phyloP scores from a whole-genome alignment of 2,888 invertebrate genomes.

The Leucania comma region DNA sequence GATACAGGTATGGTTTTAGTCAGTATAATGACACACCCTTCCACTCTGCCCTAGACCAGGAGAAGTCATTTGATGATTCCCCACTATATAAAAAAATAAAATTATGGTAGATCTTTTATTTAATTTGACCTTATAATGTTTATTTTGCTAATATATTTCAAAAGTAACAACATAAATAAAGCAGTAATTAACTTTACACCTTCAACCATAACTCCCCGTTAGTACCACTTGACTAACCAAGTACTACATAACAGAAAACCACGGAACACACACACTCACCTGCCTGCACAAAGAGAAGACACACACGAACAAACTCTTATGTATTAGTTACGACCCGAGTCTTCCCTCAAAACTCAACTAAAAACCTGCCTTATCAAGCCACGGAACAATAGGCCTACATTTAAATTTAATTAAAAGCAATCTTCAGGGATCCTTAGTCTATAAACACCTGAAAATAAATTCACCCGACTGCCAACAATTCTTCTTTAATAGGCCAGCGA shows the following conservation, averaged over 20 bases:
- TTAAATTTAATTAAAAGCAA: slow-evolving; percentile 80
- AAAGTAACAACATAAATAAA: slow-evolving; percentile 25
- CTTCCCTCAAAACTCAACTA: slow-evolving; percentile 56
- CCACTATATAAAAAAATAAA: no score
- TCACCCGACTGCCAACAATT: slow-evolving; percentile 77
- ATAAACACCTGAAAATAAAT: slow-evolving; percentile 78
- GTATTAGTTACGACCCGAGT: slow-evolving; percentile 48
- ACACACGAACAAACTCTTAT: slow-evolving; percentile 25
- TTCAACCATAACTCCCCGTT: slow-evolving; percentile 44
- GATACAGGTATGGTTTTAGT: no score
- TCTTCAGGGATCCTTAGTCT: slow-evolving; percentile 70
- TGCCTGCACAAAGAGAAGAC: slow-evolving; percentile 15
- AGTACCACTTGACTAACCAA: slow-evolving; percentile 53
- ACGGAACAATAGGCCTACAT: slow-evolving; percentile 63
- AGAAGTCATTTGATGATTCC: no score
- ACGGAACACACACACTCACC: slow-evolving; percentile 24
- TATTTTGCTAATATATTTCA: slow-evolving; percentile 2
- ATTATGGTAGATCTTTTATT: no score
- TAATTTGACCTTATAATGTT: not conserved
- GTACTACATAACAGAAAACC: slow-evolving; percentile 48
- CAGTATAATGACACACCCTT: no score
- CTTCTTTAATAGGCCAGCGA: slow-evolving; percentile 80
- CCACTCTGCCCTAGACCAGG: no score
- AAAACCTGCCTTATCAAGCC: slow-evolving; percentile 53
- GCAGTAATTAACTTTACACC: slow-evolving; percentile 51